Conservation (phyloP, 2,113 vertebrate genomes). For the Rhadina sibilatrix region DNA sequence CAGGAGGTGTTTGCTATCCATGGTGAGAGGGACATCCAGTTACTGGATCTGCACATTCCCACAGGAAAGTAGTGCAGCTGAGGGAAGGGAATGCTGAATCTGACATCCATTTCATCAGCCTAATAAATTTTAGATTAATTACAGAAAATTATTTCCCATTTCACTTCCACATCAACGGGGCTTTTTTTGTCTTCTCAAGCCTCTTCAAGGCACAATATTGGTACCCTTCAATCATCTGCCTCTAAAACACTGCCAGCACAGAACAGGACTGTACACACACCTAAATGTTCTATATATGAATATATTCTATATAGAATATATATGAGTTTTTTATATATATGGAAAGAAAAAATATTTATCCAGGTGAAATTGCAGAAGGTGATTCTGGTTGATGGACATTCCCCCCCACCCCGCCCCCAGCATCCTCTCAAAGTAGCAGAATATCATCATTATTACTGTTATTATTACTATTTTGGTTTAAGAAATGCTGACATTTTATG, state of each 20-base stretch:
- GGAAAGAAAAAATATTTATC: neutral
- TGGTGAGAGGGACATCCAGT: neutral
- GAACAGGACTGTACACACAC: neutral
- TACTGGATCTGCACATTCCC: neutral
- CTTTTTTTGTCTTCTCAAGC: neutral
- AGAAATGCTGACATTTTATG: neutral
- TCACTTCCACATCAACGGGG: neutral
- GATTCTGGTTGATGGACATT: neutral
- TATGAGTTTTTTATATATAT: too few relatives aligned
- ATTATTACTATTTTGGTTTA: neutral
- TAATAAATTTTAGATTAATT: neutral
- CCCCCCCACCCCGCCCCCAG: too few relatives aligned
- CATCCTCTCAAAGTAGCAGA: neutral
- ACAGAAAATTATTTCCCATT: neutral
- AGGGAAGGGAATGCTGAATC: neutral
- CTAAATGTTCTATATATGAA: neutral
- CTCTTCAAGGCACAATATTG: neutral
- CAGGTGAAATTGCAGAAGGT: neutral
- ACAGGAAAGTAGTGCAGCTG: neutral
- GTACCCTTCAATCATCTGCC: neutral
- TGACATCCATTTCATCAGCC: neutral
- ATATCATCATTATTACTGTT: neutral
- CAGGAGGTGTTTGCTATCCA: fast-evolving
- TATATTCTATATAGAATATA: too few relatives aligned
- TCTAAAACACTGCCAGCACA: neutral